Percentiles rank a stretch among this genome's conserved stretches.
Conservation (phyloP, 2,888 invertebrate genomes). For the Ochropacha duplaris region DNA sequence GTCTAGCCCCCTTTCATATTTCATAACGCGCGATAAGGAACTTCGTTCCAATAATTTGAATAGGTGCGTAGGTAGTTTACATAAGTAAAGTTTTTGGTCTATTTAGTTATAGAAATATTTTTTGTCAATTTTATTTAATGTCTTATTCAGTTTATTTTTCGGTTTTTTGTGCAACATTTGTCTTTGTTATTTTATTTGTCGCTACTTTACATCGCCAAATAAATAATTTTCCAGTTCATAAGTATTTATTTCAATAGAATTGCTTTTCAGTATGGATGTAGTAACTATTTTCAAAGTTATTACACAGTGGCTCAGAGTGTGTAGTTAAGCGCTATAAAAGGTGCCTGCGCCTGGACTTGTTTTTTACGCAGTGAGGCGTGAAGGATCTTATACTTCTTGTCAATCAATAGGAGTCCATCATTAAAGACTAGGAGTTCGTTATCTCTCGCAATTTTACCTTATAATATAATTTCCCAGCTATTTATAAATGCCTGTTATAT, state of each 20-base stretch:
- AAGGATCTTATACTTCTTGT: constrained; percentile 50
- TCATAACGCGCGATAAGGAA: too few species aligned
- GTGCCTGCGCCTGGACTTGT: constrained; percentile 30
- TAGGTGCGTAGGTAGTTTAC: too few species aligned
- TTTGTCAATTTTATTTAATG: too few species aligned
- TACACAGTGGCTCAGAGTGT: neutral
- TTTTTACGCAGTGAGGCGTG: constrained; percentile 42
- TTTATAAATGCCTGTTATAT: constrained; percentile 14
- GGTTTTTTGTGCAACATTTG: too few species aligned
- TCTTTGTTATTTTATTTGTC: too few species aligned
- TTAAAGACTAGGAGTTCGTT: constrained; percentile 44
- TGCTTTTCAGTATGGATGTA: neutral
- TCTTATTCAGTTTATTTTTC: too few species aligned
- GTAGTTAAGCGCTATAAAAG: constrained; percentile 25
- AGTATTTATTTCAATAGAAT: neutral
- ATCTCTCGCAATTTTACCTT: constrained; percentile 30
- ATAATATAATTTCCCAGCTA: constrained; percentile 13
- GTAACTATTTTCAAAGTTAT: neutral
- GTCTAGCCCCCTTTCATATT: too few species aligned
- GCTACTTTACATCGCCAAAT: too few species aligned
- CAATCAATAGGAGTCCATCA: constrained; percentile 44
- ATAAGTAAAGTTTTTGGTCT: too few species aligned
- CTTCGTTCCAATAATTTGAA: too few species aligned
- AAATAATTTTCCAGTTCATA: too few species aligned
- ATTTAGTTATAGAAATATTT: too few species aligned